These are phyloP conservation scores for Pachycephus smyrnensis DNA, from an alignment of 2,888 invertebrate species.

Conservation along the genomic window DNA sequence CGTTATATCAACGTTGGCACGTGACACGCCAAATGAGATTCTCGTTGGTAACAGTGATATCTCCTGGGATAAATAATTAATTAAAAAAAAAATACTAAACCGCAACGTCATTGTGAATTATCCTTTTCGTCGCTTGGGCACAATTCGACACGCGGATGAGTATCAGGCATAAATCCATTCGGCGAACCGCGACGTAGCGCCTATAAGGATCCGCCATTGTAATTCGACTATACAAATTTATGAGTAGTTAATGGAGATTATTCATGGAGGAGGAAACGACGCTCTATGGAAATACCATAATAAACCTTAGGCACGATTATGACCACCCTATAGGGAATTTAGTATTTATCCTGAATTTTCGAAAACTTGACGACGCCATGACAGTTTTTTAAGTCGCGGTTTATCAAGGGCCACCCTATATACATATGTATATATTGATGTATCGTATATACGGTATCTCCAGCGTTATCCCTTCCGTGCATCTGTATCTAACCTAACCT, in stretches of 20 bases:
- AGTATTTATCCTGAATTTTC: neutral
- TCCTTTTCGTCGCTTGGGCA: too few relatives aligned
- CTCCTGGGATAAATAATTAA: too few relatives aligned
- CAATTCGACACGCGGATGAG: too few relatives aligned
- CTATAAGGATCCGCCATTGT: slow-evolving; percentile 5
- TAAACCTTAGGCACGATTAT: slow-evolving; percentile 40
- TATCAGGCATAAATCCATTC: too few relatives aligned
- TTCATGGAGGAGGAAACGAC: slow-evolving; percentile 16
- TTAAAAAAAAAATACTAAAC: too few relatives aligned
- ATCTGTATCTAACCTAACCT: neutral
- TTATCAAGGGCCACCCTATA: neutral
- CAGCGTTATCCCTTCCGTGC: neutral
- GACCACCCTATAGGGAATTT: too few relatives aligned
- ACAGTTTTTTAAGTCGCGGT: neutral
- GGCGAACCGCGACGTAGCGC: too few relatives aligned
- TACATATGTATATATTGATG: neutral
- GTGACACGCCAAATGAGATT: neutral
- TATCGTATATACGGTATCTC: neutral
- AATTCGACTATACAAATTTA: slow-evolving; percentile 26
- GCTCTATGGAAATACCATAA: slow-evolving; percentile 49
- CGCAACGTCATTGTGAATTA: too few relatives aligned
- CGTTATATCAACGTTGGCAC: neutral
- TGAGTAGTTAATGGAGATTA: slow-evolving; percentile 33
- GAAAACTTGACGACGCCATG: neutral
- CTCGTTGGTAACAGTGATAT: neutral